Evolutionary conservation across 2,797 vertebrate genomes (phyloP).

Genomic region (Mormyrus hasselquistii): DNA sequence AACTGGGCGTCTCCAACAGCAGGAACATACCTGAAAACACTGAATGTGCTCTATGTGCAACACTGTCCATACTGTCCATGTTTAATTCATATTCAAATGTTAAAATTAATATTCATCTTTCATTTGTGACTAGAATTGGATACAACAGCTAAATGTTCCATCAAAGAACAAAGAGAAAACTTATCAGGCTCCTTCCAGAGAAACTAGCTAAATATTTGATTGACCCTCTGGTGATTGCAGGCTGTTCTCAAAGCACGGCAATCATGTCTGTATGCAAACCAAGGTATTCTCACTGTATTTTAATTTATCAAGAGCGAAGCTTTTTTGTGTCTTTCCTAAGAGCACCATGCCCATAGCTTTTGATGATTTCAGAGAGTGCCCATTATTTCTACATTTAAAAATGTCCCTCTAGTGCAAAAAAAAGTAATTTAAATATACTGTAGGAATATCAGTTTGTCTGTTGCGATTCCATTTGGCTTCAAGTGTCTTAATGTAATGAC

Average conservation of each 20-base stretch:
- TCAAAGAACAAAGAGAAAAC: conserved; percentile 9
- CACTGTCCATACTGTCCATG: background rate
- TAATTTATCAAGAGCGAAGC: conserved; percentile 11
- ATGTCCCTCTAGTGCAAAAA: background rate
- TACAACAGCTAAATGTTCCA: background rate
- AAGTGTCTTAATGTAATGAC: background rate
- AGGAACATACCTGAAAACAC: background rate
- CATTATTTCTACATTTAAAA: background rate
- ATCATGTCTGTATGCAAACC: conserved; percentile 15
- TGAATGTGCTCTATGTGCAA: background rate
- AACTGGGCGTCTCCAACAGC: background rate
- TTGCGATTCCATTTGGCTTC: background rate
- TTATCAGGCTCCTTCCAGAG: conserved; percentile 8
- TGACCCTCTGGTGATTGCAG: conserved; percentile 16
- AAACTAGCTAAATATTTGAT: conserved; percentile 27
- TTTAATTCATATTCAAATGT: conserved; percentile 35
- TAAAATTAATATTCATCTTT: background rate
- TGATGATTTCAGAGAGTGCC: background rate
- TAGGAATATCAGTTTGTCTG: background rate
- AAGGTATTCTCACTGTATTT: background rate
- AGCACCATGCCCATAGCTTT: background rate
- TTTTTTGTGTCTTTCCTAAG: background rate
- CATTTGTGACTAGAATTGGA: background rate
- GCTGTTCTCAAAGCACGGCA: conserved; percentile 12
- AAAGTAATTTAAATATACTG: background rate